These are phyloP conservation scores for Cataglyphis cursor DNA, from an alignment of 2,888 invertebrate genomes.

Conservation along the genomic window DNA sequence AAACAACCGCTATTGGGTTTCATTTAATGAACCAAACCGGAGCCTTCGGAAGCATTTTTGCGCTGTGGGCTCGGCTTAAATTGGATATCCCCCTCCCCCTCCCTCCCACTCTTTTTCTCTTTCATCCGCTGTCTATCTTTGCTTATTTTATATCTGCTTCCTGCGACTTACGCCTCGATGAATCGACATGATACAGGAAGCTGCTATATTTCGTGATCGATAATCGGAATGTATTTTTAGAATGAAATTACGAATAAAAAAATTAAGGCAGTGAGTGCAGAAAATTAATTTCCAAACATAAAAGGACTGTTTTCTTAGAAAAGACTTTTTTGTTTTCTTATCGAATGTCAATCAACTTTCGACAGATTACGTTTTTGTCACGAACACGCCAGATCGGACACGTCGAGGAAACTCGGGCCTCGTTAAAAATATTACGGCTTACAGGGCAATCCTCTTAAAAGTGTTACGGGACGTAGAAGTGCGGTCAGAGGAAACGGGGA, in stretches of 20 bases:
- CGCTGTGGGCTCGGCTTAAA: conserved; percentile 82
- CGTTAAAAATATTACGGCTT: conserved; percentile 78
- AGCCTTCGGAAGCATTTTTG: conserved; percentile 82
- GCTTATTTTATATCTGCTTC: conserved; percentile 75
- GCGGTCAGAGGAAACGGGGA: conserved; percentile 6
- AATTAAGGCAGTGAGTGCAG: not conserved
- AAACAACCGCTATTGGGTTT: conserved; percentile 85
- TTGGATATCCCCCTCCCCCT: conserved; percentile 76
- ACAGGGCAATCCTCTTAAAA: conserved; percentile 77
- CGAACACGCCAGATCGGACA: conserved; percentile 18
- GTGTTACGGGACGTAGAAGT: conserved; percentile 64
- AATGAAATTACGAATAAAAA: conserved; percentile 1
- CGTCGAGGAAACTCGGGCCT: conserved; percentile 60
- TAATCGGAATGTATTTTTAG: not conserved
- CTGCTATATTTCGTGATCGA: conserved; percentile 31
- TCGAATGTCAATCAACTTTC: conserved; percentile 47
- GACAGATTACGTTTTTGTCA: conserved; percentile 26
- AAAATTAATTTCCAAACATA: conserved; percentile 3
- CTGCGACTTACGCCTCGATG: conserved; percentile 74
- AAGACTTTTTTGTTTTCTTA: not conserved
- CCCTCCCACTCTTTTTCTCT: conserved; percentile 19
- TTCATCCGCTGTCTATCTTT: conserved; percentile 43
- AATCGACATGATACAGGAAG: conserved; percentile 44
- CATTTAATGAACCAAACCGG: conserved; percentile 83
- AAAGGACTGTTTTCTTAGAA: not conserved